A percentile compares a stretch with the other conserved stretches of the same genome.
Evolutionary conservation across 1,140 invertebrate genomes (phyloP).

Genomic region (Papilio machaon): DNA sequence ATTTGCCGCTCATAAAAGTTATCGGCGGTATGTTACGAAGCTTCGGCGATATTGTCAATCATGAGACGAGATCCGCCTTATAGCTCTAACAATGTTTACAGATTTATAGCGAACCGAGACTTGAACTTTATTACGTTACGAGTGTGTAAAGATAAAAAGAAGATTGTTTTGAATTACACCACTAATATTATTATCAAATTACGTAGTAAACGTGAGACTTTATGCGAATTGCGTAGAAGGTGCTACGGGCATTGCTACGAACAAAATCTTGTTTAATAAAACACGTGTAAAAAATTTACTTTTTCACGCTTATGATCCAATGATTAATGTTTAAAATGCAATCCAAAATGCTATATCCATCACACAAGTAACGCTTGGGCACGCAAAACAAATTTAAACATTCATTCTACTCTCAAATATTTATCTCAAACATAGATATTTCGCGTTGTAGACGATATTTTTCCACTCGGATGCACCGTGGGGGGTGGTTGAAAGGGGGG

Average conservation of each 20-base stretch:
- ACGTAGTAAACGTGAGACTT: background rate
- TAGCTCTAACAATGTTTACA: conserved; percentile 48
- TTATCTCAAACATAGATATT: conserved; percentile 63
- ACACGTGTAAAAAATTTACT: background rate
- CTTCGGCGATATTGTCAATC: conserved; percentile 62
- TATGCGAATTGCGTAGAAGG: background rate
- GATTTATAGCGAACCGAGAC: conserved; percentile 3
- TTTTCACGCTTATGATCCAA: background rate
- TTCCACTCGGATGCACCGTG: conserved; percentile 61
- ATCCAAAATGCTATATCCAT: background rate
- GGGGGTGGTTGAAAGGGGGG: conserved; percentile 44
- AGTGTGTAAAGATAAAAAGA: background rate
- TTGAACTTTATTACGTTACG: conserved; percentile 4
- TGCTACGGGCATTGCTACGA: background rate
- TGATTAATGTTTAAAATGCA: background rate
- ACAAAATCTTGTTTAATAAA: background rate
- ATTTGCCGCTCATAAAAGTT: conserved; percentile 79
- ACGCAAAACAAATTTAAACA: conserved; percentile 55
- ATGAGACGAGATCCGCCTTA: conserved; percentile 44
- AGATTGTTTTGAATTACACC: background rate
- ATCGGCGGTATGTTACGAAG: conserved; percentile 55
- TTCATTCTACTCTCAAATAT: conserved; percentile 62
- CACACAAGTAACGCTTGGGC: conserved; percentile 41
- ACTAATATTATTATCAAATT: background rate
- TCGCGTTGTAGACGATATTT: conserved; percentile 64